A percentile compares a stretch with the other conserved stretches of the same genome.
phyloP scores from a whole-genome alignment of 2,113 vertebrate genomes.

The Lipophrys pholis region DNA sequence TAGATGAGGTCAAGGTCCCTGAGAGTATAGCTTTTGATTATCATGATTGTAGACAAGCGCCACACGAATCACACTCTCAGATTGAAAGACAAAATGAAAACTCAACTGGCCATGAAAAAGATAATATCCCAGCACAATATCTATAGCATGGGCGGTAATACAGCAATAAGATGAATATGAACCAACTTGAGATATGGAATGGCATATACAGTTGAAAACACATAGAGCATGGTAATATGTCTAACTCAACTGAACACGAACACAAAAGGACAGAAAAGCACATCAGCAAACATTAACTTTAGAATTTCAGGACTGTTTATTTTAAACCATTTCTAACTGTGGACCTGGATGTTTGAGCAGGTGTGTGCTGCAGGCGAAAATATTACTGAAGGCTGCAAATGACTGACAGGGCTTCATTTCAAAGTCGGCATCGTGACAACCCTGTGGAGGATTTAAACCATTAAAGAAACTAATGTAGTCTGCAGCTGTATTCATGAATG shows the following conservation, averaged over 20 bases:
- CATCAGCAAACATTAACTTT: constrained; percentile 40
- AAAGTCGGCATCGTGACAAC: constrained; percentile 3
- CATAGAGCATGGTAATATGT: constrained; percentile 56
- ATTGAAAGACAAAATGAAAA: constrained; percentile 56
- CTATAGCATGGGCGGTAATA: constrained; percentile 53
- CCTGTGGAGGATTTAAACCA: constrained; percentile 8
- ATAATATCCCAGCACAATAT: constrained; percentile 48
- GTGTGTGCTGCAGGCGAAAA: constrained; percentile 14
- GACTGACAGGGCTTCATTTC: not conserved
- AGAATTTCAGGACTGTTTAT: not conserved
- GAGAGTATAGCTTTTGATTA: constrained; percentile 73
- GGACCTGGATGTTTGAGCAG: not conserved
- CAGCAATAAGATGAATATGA: constrained; percentile 66
- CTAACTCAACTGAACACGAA: constrained; percentile 62
- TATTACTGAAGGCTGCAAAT: not conserved
- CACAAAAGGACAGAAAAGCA: constrained; percentile 48
- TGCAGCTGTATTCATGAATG: constrained; percentile 47
- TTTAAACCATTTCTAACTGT: not conserved
- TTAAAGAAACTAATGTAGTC: constrained; percentile 41
- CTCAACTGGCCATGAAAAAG: constrained; percentile 64
- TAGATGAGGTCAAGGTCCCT: constrained; percentile 74
- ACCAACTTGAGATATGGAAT: constrained; percentile 55
- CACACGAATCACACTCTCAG: constrained; percentile 66
- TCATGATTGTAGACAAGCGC: constrained; percentile 59
- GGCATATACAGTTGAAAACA: constrained; percentile 72